These are phyloP conservation scores for Periparus ater DNA, from an alignment of 2,797 vertebrate genomes.

Conservation along the genomic window DNA sequence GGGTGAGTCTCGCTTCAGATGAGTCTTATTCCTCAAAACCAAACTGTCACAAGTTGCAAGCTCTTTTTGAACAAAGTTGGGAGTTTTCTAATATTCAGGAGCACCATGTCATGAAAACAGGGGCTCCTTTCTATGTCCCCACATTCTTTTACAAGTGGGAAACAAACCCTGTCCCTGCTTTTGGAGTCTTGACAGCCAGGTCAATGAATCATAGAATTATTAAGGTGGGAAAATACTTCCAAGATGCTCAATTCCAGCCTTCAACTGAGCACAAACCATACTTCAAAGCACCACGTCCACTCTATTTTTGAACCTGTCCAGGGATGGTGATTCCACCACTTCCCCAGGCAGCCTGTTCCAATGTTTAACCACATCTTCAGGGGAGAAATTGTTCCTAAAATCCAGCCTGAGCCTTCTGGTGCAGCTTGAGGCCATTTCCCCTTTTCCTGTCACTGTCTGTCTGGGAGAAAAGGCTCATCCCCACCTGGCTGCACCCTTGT, in stretches of 20 bases:
- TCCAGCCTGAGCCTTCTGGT: background rate
- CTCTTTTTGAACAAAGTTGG: background rate
- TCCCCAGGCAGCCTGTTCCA: background rate
- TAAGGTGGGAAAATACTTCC: background rate
- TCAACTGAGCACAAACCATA: background rate
- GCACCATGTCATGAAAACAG: background rate
- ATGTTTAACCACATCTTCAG: too few species aligned
- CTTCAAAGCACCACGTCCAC: background rate
- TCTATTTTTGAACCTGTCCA: background rate
- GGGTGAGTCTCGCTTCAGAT: background rate
- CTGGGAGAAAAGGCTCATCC: background rate
- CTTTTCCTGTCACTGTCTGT: rapidly evolving
- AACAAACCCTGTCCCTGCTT: background rate
- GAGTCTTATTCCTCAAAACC: background rate
- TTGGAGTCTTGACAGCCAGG: background rate
- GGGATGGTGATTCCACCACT: background rate
- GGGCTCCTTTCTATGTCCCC: background rate
- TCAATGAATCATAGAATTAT: background rate
- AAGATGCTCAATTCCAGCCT: background rate
- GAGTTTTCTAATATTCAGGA: background rate
- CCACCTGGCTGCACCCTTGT: background rate
- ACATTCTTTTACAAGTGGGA: background rate
- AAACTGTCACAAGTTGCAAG: background rate
- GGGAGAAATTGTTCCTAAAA: background rate
- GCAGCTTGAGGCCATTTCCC: background rate